Conservation (phyloP, 1,140 invertebrate genomes). For the Ditylenchus dipsaci region DNA sequence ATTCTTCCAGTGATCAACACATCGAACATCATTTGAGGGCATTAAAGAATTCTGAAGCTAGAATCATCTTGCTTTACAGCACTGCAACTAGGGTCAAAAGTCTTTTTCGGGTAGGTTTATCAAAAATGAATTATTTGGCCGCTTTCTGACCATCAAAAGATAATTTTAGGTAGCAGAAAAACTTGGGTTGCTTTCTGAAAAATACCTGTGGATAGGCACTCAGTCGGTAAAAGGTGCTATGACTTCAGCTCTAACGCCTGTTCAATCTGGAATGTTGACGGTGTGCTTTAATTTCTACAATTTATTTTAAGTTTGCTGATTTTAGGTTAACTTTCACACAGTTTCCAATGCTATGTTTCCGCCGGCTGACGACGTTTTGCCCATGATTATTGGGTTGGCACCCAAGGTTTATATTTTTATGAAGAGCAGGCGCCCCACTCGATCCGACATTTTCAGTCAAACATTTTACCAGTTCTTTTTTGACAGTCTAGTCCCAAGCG, state of each 20-base stretch:
- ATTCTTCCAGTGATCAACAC: conserved; percentile 21
- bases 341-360: conserved; percentile 50
- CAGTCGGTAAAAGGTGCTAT: conserved; percentile 53
- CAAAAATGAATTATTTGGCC: background rate
- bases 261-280: conserved; percentile 50
- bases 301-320: background rate
- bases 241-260: conserved; percentile 30
- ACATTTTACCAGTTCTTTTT: too few species aligned
- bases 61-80: conserved; percentile 86
- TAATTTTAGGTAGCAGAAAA: conserved; percentile 32
- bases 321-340: conserved; percentile 48
- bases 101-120: conserved; percentile 68
- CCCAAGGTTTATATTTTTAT: conserved; percentile 31
- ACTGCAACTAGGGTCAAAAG: conserved; percentile 77
- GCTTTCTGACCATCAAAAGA: background rate
- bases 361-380: conserved; percentile 49
- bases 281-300: background rate
- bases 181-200: conserved; percentile 38
- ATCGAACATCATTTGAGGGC: conserved; percentile 59
- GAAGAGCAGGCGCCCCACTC: too few species aligned
- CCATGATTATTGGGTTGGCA: conserved; percentile 49
- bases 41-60: conserved; percentile 80
- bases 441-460: too few species aligned
- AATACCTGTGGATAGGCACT: conserved; percentile 55
- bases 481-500: too few species aligned